These are phyloP conservation scores for Myotis planiceps DNA, from an alignment of 2,797 vertebrate species.

Conservation along the genomic window DNA sequence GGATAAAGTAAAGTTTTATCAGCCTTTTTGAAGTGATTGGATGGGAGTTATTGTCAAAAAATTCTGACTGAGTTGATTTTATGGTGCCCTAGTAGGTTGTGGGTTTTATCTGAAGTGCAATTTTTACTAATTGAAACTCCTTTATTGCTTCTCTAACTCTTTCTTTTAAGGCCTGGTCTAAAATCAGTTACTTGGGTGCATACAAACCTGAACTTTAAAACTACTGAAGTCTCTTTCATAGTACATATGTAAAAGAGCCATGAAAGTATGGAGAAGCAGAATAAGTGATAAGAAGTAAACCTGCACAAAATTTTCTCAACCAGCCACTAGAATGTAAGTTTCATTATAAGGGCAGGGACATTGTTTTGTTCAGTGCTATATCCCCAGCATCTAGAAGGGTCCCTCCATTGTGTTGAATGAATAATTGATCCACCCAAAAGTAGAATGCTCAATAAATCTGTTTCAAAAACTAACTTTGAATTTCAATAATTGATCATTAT, in stretches of 20 bases:
- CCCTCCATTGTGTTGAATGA: background rate
- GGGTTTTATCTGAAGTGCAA: conserved; percentile 34
- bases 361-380: background rate
- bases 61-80: background rate
- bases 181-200: background rate
- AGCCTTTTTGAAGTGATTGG: conserved; percentile 14
- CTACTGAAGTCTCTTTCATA: background rate
- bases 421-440: background rate
- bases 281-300: conserved; percentile 42
- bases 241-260: background rate
- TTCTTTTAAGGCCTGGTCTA: conserved; percentile 33
- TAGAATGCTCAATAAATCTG: background rate
- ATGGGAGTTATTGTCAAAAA: background rate
- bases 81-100: background rate
- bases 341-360: background rate
- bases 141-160: conserved; percentile 45
- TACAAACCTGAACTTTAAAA: conserved; percentile 46
- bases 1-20: background rate
- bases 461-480: background rate
- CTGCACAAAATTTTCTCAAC: conserved; percentile 4
- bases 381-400: background rate
- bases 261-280: conserved; percentile 34
- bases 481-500: background rate
- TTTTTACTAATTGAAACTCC: conserved; percentile 45
- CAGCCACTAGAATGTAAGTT: conserved; percentile 37